Percentiles rank a stretch among this genome's conserved stretches.
These are phyloP conservation scores for Silurus aristotelis DNA, from an alignment of 2,797 vertebrate genomes.

Conservation along the genomic window DNA sequence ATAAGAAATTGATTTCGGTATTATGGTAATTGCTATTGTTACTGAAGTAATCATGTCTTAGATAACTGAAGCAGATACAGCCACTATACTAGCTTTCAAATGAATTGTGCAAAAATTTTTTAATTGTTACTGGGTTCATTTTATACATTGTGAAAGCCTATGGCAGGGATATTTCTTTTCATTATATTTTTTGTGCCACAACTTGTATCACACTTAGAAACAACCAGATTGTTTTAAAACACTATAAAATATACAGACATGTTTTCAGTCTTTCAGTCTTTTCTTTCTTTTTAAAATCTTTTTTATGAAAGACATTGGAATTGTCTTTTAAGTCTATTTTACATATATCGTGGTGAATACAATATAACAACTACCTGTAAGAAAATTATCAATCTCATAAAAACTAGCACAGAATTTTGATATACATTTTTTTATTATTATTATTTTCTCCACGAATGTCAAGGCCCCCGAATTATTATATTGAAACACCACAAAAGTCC, in stretches of 20 bases:
- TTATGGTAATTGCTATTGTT: too few species aligned
- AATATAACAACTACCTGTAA: constrained; percentile 56
- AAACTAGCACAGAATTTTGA: constrained; percentile 55
- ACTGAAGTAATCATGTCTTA: too few species aligned
- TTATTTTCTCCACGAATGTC: constrained; percentile 46
- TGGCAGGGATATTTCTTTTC: background rate
- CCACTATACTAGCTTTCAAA: background rate
- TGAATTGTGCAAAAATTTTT: background rate
- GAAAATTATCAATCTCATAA: constrained; percentile 56
- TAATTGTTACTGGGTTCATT: background rate
- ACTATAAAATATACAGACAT: background rate
- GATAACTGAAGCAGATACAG: background rate
- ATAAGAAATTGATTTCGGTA: background rate
- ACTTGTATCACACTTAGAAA: background rate
- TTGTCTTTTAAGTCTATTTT: constrained; percentile 32
- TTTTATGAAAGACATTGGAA: background rate
- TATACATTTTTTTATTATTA: constrained; percentile 35
- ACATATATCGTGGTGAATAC: constrained; percentile 44
- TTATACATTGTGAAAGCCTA: constrained; percentile 24
- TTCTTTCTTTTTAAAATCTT: background rate
- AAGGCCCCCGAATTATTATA: constrained; percentile 52
- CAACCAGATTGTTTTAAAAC: constrained; percentile 4
- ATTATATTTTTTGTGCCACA: background rate
- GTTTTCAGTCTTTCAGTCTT: background rate
- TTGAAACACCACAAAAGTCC: constrained; percentile 55